Evolutionary conservation across 2,888 invertebrate species (phyloP).

Genomic region (Polyommatus icarus): DNA sequence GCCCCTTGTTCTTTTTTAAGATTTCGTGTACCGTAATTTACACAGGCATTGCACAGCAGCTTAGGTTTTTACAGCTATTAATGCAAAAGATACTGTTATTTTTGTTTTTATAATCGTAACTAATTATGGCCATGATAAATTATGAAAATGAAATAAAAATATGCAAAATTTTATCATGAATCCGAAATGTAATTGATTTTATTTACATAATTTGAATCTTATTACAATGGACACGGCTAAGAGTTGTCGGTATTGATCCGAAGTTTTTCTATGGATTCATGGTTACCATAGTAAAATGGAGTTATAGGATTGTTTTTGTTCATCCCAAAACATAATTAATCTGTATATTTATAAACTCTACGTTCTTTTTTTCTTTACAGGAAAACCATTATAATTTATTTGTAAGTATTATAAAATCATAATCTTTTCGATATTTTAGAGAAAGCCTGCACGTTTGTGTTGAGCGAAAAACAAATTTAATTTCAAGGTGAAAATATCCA

Average conservation of each 20-base stretch:
- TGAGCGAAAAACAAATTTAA: too few relatives aligned
- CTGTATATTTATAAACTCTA: too few relatives aligned
- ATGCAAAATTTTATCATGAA: not conserved
- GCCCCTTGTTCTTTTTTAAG: too few relatives aligned
- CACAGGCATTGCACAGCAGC: not conserved
- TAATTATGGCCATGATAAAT: not conserved
- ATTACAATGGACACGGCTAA: not conserved
- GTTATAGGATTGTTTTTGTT: not conserved
- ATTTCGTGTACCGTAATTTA: too few relatives aligned
- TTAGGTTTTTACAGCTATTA: not conserved
- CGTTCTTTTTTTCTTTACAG: too few relatives aligned
- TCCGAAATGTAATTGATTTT: not conserved
- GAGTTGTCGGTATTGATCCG: not conserved
- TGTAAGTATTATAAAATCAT: too few relatives aligned
- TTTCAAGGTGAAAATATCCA: too few relatives aligned
- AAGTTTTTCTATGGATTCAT: not conserved
- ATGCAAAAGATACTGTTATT: not conserved
- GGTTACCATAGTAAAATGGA: not conserved
- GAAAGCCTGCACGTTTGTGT: too few relatives aligned
- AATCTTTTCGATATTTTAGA: too few relatives aligned
- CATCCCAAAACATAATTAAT: not conserved
- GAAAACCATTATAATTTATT: too few relatives aligned
- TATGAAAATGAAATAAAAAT: not conserved
- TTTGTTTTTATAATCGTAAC: not conserved
- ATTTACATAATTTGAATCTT: constrained; percentile 2